Conservation (phyloP, 2,888 invertebrate species). For the Drosophila rellima region DNA sequence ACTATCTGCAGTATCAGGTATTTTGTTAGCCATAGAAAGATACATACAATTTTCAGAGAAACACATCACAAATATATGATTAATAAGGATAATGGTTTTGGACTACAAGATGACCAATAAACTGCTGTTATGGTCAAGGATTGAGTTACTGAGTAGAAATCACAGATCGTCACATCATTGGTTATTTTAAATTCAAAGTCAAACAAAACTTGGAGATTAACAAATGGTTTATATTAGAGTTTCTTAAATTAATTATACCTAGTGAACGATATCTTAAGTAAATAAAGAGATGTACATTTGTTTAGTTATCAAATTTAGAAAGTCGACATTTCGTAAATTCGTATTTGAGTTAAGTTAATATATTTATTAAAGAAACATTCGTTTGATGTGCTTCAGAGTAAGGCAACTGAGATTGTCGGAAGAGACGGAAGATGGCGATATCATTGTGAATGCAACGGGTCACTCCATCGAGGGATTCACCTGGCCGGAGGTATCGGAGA, state of each 20-base stretch:
- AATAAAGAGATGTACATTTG: neutral
- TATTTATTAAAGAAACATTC: neutral
- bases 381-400: neutral
- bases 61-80: neutral
- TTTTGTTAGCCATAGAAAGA: neutral
- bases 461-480: neutral
- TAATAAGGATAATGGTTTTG: neutral
- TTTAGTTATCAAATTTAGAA: neutral
- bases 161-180: too few relatives aligned
- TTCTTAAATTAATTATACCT: neutral
- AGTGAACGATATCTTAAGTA: neutral
- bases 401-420: neutral
- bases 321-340: neutral
- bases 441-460: constrained; percentile 9
- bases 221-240: neutral
- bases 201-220: neutral
- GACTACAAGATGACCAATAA: neutral
- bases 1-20: neutral
- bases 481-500: constrained; percentile 1
- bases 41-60: neutral
- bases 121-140: neutral
- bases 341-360: neutral
- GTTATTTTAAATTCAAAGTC: too few relatives aligned
- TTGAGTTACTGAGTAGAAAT: too few relatives aligned
- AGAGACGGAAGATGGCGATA: neutral